A percentile compares a stretch with the other conserved stretches of the same genome.
phyloP scores from a whole-genome alignment of 2,888 invertebrate genomes.

The Catocala fraxini region DNA sequence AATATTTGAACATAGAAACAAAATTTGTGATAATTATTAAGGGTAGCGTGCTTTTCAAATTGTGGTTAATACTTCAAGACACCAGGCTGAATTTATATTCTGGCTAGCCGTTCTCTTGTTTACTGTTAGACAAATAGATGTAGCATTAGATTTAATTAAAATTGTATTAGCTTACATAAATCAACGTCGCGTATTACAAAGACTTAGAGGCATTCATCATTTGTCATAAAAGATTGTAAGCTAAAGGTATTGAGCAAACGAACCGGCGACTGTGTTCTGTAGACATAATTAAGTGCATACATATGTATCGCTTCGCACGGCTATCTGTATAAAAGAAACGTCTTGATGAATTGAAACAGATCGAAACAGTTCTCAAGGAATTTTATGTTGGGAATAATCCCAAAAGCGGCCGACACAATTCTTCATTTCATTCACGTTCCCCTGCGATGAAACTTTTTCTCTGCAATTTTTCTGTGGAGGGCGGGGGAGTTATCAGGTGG shows the following conservation, averaged over 20 bases:
- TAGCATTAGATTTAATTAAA: slow-evolving; percentile 18
- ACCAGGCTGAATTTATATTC: background rate
- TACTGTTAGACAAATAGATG: background rate
- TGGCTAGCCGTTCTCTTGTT: background rate
- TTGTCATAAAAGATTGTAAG: slow-evolving; percentile 14
- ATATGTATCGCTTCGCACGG: slow-evolving; percentile 15
- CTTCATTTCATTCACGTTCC: slow-evolving; percentile 87
- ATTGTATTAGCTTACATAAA: slow-evolving; percentile 17
- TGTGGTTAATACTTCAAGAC: background rate
- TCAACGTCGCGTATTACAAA: slow-evolving; percentile 23
- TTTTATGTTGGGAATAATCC: slow-evolving; percentile 84
- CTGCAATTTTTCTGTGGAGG: slow-evolving; percentile 86
- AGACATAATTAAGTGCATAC: slow-evolving; percentile 8
- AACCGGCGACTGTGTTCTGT: background rate
- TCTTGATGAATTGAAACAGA: slow-evolving; percentile 81
- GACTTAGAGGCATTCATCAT: slow-evolving; percentile 11
- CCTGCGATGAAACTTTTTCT: slow-evolving; percentile 88
- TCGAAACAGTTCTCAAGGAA: slow-evolving; percentile 80
- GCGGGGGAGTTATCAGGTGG: slow-evolving; percentile 86
- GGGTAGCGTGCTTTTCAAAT: too few species aligned
- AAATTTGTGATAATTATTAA: too few species aligned
- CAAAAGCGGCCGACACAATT: slow-evolving; percentile 85
- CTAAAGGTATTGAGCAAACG: slow-evolving; percentile 2
- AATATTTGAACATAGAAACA: too few species aligned
- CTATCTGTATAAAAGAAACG: slow-evolving; percentile 58